phyloP scores from a whole-genome alignment of 2,888 invertebrate species.

The Orthosia gracilis region DNA sequence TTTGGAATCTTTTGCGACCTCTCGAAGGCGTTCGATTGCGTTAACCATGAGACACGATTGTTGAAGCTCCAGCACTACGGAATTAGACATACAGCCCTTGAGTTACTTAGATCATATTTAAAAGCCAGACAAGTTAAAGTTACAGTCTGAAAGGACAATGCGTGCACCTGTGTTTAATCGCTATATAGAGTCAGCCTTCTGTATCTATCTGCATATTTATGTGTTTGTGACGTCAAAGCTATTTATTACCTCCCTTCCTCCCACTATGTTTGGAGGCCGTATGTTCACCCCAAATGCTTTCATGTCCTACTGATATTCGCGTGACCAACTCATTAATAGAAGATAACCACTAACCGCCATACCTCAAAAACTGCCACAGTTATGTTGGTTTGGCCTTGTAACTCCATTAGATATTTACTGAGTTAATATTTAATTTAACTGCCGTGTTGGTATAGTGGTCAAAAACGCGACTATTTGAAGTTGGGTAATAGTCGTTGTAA shows the following conservation, averaged over 20 bases:
- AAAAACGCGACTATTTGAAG: not conserved
- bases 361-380: constrained; percentile 64
- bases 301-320: constrained; percentile 71
- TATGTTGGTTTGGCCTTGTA: constrained; percentile 64
- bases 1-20: no score
- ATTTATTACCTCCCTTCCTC: constrained; percentile 29
- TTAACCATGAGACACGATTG: no score
- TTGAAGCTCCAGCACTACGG: no score
- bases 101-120: no score
- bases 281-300: constrained; percentile 47
- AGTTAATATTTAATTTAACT: constrained; percentile 41
- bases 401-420: constrained; percentile 45
- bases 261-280: constrained; percentile 48
- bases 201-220: not conserved
- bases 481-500: no score
- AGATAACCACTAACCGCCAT: constrained; percentile 61
- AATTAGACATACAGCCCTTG: no score
- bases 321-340: constrained; percentile 75
- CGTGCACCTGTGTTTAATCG: fast-evolving
- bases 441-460: not conserved
- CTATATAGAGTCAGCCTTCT: constrained; percentile 9
- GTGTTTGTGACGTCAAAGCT: constrained; percentile 25
- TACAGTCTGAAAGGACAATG: no score
- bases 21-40: no score
- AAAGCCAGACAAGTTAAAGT: no score